Percentiles rank a stretch among this genome's conserved stretches.
These are phyloP conservation scores for Xiphophorus maculatus DNA, from an alignment of 2,113 vertebrate species.

Conservation along the genomic window DNA sequence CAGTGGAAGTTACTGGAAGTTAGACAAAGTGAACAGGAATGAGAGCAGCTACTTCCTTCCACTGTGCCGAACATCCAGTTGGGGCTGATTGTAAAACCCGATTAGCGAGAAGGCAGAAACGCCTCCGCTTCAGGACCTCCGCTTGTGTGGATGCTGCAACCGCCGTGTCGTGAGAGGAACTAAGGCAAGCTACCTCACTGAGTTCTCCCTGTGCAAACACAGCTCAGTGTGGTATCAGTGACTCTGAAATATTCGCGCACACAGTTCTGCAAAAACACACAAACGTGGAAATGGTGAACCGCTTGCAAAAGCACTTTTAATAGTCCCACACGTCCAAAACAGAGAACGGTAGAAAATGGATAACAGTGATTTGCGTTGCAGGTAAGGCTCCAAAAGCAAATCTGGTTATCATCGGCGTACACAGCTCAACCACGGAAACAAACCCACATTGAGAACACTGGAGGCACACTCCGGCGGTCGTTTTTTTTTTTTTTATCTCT, in stretches of 20 bases:
- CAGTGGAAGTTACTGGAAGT: background rate
- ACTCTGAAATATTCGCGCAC: background rate
- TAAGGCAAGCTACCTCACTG: constrained; percentile 1
- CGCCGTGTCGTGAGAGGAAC: constrained; percentile 30
- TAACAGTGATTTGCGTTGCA: constrained; percentile 13
- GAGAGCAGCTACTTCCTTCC: constrained; percentile 37
- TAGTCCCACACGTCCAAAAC: background rate
- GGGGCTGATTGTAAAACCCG: constrained; percentile 6
- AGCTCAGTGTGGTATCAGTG: background rate
- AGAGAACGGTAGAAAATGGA: background rate
- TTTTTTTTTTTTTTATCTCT: no score
- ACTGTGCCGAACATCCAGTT: constrained; percentile 5
- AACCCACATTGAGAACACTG: constrained; percentile 4
- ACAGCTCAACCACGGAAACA: background rate
- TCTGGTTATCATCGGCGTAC: background rate
- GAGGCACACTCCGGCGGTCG: background rate
- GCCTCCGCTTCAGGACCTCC: background rate
- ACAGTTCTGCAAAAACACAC: background rate
- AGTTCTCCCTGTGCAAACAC: constrained; percentile 31
- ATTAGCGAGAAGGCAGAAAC: background rate
- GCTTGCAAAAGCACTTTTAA: rapidly evolving
- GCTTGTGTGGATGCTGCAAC: constrained; percentile 30
- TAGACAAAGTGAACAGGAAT: constrained; percentile 3
- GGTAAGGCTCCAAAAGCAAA: background rate
- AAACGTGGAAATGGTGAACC: background rate